These are phyloP conservation scores for Oncorhynchus mykiss DNA, from an alignment of 2,113 vertebrate species.

Conservation along the genomic window DNA sequence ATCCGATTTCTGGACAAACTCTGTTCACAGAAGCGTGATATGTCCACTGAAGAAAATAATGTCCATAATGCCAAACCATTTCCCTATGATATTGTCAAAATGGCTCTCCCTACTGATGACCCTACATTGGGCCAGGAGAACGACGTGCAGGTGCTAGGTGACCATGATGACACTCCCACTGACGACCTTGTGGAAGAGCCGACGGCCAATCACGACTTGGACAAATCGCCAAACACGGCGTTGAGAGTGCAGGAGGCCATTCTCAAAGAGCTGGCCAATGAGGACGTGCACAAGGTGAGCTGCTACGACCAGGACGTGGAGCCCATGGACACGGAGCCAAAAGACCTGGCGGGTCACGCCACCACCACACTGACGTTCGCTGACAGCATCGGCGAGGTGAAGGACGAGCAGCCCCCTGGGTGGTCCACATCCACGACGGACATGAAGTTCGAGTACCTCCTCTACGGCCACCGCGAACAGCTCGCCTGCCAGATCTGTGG, in stretches of 20 bases:
- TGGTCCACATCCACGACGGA: constrained; percentile 79
- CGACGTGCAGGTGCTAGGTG: constrained; percentile 84
- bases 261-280: constrained; percentile 90
- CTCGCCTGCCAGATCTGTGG: constrained; percentile 93
- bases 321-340: constrained; percentile 86
- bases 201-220: constrained; percentile 63
- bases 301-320: constrained; percentile 92
- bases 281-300: constrained; percentile 91
- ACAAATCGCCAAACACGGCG: constrained; percentile 61
- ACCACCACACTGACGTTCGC: constrained; percentile 89
- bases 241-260: constrained; percentile 94
- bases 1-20: constrained; percentile 97
- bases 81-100: constrained; percentile 68
- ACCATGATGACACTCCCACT: constrained; percentile 78
- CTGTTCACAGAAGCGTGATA: constrained; percentile 90
- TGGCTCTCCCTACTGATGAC: constrained; percentile 67
- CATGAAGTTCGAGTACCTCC: constrained; percentile 97
- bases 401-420: constrained; percentile 64
- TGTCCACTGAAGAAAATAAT: constrained; percentile 81
- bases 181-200: constrained; percentile 59
- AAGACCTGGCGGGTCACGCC: constrained; percentile 85
- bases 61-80: constrained; percentile 56
- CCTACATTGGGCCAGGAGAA: background rate
- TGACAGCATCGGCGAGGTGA: constrained; percentile 84
- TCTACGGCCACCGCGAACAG: constrained; percentile 92